Evolutionary conservation across 2,113 vertebrate species (phyloP).

Genomic region (Setophaga petechia): DNA sequence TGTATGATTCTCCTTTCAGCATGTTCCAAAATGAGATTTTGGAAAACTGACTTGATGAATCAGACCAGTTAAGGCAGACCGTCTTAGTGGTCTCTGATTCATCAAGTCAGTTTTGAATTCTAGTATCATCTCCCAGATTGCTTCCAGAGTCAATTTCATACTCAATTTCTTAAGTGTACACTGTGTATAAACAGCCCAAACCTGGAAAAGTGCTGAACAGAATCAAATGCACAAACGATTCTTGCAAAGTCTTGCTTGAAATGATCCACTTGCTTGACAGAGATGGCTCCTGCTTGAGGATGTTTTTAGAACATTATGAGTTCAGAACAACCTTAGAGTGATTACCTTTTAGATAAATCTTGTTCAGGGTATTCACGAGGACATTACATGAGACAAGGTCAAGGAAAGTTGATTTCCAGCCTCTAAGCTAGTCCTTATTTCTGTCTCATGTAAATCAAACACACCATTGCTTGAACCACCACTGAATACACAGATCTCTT

Average conservation of each 20-base stretch:
- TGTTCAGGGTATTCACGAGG: rapidly evolving
- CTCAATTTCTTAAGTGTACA: neutral
- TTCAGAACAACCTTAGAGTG: neutral
- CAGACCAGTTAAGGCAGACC: neutral
- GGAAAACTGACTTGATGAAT: too few species aligned
- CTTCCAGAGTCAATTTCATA: neutral
- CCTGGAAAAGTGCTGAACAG: neutral
- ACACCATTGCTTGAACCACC: neutral
- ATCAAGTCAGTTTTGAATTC: neutral
- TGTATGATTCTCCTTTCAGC: neutral
- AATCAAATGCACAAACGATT: rapidly evolving
- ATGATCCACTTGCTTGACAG: neutral
- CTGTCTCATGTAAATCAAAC: neutral
- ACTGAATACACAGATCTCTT: neutral
- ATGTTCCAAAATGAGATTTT: neutral
- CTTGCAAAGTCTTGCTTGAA: neutral
- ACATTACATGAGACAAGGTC: neutral
- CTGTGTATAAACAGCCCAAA: neutral
- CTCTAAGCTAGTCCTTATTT: neutral
- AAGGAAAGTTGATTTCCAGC: neutral
- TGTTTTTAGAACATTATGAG: neutral
- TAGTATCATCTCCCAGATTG: neutral
- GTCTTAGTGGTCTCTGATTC: neutral
- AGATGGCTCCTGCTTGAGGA: neutral
- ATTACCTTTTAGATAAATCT: neutral